Percentiles rank a stretch among this genome's conserved stretches.
Conservation (phyloP, 1,140 invertebrate genomes). For the Dolichoris vasculosae region DNA sequence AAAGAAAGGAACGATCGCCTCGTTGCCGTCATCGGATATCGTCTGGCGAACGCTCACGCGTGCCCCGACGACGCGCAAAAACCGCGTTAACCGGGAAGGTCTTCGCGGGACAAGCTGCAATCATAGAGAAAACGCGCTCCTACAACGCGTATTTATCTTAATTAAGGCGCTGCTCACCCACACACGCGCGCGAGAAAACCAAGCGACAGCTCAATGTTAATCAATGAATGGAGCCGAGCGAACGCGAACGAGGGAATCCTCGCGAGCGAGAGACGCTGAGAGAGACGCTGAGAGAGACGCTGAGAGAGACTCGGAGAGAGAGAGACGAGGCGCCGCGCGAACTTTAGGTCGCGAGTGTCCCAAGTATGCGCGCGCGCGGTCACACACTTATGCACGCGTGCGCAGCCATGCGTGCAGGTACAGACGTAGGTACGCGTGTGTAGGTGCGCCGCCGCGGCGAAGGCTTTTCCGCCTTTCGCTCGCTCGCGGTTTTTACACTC, state of each 20-base stretch:
- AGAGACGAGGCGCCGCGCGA: neutral
- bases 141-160: slow-evolving; percentile 38
- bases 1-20: neutral
- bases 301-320: neutral
- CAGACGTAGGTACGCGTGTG: neutral
- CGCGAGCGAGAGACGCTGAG: neutral
- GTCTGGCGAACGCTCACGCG: no score
- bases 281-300: no score
- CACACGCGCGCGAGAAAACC: neutral
- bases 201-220: neutral
- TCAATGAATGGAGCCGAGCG: slow-evolving; percentile 38
- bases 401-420: neutral
- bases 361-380: slow-evolving; percentile 1
- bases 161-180: slow-evolving; percentile 21
- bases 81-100: neutral
- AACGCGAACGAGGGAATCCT: slow-evolving; percentile 20
- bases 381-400: neutral
- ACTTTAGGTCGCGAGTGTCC: slow-evolving; percentile 32
- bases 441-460: neutral
- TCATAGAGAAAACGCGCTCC: slow-evolving; percentile 27
- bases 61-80: neutral
- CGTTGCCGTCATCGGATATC: neutral
- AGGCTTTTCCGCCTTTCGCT: slow-evolving; percentile 54
- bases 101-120: neutral
- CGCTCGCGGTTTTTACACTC: slow-evolving; percentile 26